Evolutionary conservation across 2,113 vertebrate species (phyloP), one percentile per base, ranked within the genome.

Genomic region (Larimichthys crocea): DNA sequence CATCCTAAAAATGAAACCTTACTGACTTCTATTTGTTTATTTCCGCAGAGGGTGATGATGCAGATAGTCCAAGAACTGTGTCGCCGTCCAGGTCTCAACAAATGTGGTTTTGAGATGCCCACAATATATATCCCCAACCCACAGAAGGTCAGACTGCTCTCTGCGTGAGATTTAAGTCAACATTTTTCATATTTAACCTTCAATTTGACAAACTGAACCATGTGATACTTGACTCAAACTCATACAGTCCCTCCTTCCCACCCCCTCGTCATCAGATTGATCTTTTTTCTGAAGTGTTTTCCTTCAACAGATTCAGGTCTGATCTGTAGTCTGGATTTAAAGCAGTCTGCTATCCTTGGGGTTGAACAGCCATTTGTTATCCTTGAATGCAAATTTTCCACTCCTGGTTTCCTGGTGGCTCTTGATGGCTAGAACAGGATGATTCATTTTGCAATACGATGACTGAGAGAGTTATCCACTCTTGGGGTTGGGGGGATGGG

Each of bases 31-130:
- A 3, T 16, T n/a, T 74, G 12, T 73, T 35, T 61, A 3, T 31
- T 64, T 56, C 44, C 42, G 40, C 87, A 96, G 96, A 95, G 96
- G 82, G 95, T 96, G 24, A 95, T 96, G 96, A 96, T 96, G 95
- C 96, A 96, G 93, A 96, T 96, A 2, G 95, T 96, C 17, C 95
- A 96, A 87, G 96, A 96, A 79, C 84, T 96, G 62, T 96, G 96
- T 83, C 94, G 95, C 31, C 93, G 96, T 74, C 96, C 95, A 3
- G 95, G 96, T 49, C 94, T 96, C 56, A 96, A 96, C 87, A 96
- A 95, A 86, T 96, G 96, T 88, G 96, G 96, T 50, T 96, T 96
- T 88, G 95, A 96, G 61, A 96, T 96, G 95, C 94, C 95, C 1
- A 96, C 95, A 1, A 96, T 96, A 71, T 96, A 95, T 83, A 96